Conservation (phyloP, 1,140 invertebrate genomes). For the Bombus confusus region DNA sequence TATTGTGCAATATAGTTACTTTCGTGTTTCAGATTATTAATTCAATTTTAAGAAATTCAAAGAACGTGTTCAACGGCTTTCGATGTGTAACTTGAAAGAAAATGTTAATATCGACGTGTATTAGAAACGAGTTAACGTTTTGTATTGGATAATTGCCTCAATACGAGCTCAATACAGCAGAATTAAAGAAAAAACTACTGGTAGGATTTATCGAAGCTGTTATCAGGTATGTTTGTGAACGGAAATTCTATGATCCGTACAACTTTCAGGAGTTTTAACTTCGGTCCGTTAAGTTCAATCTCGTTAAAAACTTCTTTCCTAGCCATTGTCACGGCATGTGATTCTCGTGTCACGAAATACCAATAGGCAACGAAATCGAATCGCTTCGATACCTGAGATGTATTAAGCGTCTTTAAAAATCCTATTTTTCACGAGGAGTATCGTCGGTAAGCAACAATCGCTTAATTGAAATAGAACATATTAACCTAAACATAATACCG, state of each 20-base stretch:
- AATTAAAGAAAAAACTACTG: not conserved
- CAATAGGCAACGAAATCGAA: not conserved
- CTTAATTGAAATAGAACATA: too few species aligned
- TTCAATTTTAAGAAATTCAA: too few species aligned
- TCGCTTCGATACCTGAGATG: not conserved
- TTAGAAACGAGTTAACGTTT: too few species aligned
- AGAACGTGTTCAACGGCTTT: not conserved
- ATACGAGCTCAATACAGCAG: too few species aligned
- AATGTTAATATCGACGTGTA: not conserved
- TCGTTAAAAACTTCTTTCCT: conserved; percentile 19
- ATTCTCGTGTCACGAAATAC: not conserved
- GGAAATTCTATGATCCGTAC: not conserved
- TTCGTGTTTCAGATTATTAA: too few species aligned
- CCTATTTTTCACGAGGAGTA: too few species aligned
- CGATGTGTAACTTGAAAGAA: not conserved
- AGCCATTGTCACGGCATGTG: not conserved
- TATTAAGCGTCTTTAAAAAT: too few species aligned
- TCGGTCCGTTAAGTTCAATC: not conserved
- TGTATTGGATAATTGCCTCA: not conserved
- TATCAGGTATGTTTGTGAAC: not conserved
- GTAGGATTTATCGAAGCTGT: not conserved
- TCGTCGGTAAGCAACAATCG: too few species aligned
- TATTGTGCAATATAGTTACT: too few species aligned
- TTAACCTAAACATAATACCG: too few species aligned
- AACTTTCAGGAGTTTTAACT: not conserved